Evolutionary conservation across 2,888 invertebrate species (phyloP).

Genomic region (Merodon equestris): DNA sequence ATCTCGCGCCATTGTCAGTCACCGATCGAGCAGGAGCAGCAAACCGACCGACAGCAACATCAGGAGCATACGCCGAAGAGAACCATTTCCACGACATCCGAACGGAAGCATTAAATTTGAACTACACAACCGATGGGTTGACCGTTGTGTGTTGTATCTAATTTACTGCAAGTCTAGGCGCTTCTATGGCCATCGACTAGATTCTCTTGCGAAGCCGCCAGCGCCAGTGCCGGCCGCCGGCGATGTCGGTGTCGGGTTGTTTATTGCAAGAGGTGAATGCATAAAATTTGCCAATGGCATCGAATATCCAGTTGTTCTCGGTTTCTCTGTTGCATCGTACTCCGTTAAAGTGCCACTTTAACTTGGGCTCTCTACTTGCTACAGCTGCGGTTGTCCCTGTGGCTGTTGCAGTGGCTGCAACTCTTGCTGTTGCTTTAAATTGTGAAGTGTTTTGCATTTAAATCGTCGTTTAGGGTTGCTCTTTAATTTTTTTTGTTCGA

Average conservation of each 20-base stretch:
- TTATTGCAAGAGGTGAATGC: slow-evolving; percentile 61
- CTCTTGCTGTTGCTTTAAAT: slow-evolving; percentile 65
- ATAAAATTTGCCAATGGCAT: slow-evolving; percentile 65
- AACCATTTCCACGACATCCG: slow-evolving; percentile 48
- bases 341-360: too few relatives aligned
- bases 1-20: slow-evolving; percentile 57
- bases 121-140: slow-evolving; percentile 63
- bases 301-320: background rate
- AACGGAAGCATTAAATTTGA: slow-evolving; percentile 68
- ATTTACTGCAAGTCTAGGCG: slow-evolving; percentile 44
- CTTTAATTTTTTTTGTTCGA: slow-evolving; percentile 63
- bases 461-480: slow-evolving; percentile 67
- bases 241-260: slow-evolving; percentile 47
- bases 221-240: background rate
- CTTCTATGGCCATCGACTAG: slow-evolving; percentile 10
- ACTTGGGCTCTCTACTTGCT: too few relatives aligned
- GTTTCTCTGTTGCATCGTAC: background rate
- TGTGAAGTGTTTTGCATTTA: slow-evolving; percentile 69
- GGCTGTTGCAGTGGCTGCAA: slow-evolving; percentile 26
- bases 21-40: slow-evolving; percentile 1
- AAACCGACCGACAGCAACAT: too few relatives aligned
- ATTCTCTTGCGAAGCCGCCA: slow-evolving; percentile 7
- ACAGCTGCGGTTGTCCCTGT: background rate
- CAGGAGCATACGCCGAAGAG: too few relatives aligned
- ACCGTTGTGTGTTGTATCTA: slow-evolving; percentile 65